Base-by-base conservation (phyloP, 2,797 vertebrate genomes). In the Rhabdomys pumilio region DNA sequence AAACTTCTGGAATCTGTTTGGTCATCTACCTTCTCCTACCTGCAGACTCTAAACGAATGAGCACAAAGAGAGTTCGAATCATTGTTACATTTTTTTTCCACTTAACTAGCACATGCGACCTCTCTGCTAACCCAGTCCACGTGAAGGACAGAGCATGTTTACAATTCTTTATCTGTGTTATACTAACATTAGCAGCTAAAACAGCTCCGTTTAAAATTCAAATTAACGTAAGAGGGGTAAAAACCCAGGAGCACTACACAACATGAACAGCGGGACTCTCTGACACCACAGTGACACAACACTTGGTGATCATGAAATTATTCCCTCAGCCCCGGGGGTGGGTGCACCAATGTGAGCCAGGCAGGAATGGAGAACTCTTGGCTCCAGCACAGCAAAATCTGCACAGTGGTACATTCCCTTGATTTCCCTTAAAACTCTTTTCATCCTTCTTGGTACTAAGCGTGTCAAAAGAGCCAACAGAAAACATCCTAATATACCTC, bases 161-260 rank as follows among this genome's bases (percentile, higher is more conserved):
- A 24, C 0, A 38, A 61, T 53, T 94, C 59, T 86, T 83, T 65
- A 83, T 44, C 59, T 63, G 29, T 94, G 57, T 20, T 50, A 65
- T 11, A 87, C 8, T 75, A 41, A 86, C 20, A 83, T 63, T 87
- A 65, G 82, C 26, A 95, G 69, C 80, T 69, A 12, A 73, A 92
- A 84, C n/a, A 50, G 50, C 73, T 92, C 17, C 89, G 7, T 82
- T 77, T 93, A 95, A 97, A 90, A 89, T 94, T 73, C 67, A 95
- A 91, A 92, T 84, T 81, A 84, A 81, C 22, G 12, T 1, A 72
- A 61, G 17, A 86, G 57, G 57, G 81, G 0, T 24, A 41, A 89
- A 22, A 29, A 76, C 10, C 26, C 22, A 73, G 2, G n/a, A 85
- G 17, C 44, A 50, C 61, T n/a, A 81, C 38, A 93, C 94, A 95